These are phyloP conservation scores for Sebastes steindachneri DNA, from an alignment of 2,797 vertebrate genomes.

Conservation along the genomic window DNA sequence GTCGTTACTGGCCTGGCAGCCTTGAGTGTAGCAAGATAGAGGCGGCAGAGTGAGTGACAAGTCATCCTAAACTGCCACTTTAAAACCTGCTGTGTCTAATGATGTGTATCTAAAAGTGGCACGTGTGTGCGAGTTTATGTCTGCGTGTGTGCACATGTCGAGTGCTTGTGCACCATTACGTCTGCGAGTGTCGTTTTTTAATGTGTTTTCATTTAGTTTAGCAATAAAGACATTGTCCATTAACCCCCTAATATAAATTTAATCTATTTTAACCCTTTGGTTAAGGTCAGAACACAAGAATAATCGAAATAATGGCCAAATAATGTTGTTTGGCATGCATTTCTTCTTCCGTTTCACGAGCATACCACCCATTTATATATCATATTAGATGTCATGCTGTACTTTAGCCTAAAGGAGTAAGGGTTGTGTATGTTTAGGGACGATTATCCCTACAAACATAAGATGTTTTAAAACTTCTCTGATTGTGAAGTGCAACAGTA, in stretches of 20 bases:
- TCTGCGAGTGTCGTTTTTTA: slow-evolving; percentile 72
- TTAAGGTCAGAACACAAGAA: slow-evolving; percentile 76
- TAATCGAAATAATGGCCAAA: slow-evolving; percentile 75
- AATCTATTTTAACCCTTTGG: slow-evolving; percentile 80
- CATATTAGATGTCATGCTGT: slow-evolving; percentile 32
- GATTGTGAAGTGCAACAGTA: neutral
- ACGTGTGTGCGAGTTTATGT: neutral
- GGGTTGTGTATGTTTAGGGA: slow-evolving; percentile 4
- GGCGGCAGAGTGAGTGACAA: slow-evolving; percentile 72
- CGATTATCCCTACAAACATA: neutral
- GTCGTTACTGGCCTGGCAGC: slow-evolving; percentile 63
- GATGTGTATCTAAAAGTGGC: slow-evolving; percentile 64
- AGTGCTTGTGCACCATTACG: slow-evolving; percentile 58
- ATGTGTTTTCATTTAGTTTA: slow-evolving; percentile 81
- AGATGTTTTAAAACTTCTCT: neutral
- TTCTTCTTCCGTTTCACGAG: slow-evolving; percentile 51
- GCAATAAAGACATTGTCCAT: slow-evolving; percentile 81
- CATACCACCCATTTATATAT: slow-evolving; percentile 36
- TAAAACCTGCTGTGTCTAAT: slow-evolving; percentile 76
- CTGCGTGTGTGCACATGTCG: slow-evolving; percentile 24
- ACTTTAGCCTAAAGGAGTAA: slow-evolving; percentile 25
- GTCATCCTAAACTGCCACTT: slow-evolving; percentile 74
- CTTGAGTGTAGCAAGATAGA: slow-evolving; percentile 65
- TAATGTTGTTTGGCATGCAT: slow-evolving; percentile 65
- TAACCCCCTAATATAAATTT: slow-evolving; percentile 81